Evolutionary conservation across 2,888 invertebrate genomes (phyloP).

Genomic region (Apotomis capreana): DNA sequence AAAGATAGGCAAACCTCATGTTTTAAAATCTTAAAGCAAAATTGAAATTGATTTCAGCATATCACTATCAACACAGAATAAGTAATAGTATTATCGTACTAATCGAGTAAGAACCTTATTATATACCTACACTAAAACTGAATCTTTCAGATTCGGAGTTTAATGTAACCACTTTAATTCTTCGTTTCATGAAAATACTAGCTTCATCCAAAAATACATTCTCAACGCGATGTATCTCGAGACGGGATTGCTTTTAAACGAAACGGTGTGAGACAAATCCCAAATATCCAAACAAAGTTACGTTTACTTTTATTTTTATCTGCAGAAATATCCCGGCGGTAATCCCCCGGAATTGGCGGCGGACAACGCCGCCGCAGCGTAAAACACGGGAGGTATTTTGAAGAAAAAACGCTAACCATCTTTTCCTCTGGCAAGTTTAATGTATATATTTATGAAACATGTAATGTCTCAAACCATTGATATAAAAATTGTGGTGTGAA

Average conservation of each 20-base stretch:
- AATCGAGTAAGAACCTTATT: no score
- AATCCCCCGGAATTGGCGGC: slow-evolving; percentile 38
- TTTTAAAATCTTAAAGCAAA: no score
- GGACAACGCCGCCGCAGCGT: slow-evolving; percentile 4
- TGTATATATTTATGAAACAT: no score
- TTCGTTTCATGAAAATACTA: neutral
- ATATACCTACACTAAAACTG: neutral
- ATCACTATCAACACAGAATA: no score
- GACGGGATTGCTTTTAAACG: slow-evolving; percentile 2
- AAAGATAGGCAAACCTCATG: no score
- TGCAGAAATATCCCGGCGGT: slow-evolving; percentile 37
- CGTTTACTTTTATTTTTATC: slow-evolving; percentile 41
- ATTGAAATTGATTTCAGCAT: no score
- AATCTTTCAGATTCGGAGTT: neutral
- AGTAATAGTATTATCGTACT: no score
- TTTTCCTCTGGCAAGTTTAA: no score
- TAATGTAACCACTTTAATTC: neutral
- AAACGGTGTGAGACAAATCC: slow-evolving; percentile 29
- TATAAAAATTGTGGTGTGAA: no score
- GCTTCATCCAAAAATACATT: slow-evolving; percentile 1
- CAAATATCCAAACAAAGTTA: slow-evolving; percentile 35
- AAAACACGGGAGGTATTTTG: neutral
- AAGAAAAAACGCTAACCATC: no score
- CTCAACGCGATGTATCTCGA: neutral
- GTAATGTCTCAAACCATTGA: no score